Evolutionary conservation across 2,888 invertebrate species (phyloP).

Genomic region (Cyclophora albipunctata): DNA sequence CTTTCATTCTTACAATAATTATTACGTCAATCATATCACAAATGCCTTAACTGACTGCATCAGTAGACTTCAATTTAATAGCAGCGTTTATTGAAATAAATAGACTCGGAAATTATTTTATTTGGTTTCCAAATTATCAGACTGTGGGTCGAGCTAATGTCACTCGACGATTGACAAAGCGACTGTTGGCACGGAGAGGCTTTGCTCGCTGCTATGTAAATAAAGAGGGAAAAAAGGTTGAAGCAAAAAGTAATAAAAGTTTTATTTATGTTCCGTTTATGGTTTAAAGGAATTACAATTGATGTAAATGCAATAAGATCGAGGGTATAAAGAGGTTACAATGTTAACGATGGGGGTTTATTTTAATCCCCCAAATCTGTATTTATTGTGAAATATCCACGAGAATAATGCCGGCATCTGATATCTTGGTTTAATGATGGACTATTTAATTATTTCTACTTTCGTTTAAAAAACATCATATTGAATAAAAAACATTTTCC

Average conservation of each 20-base stretch:
- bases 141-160: conserved; percentile 66
- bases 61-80: conserved; percentile 18
- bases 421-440: too few species aligned
- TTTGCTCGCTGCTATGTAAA: conserved; percentile 63
- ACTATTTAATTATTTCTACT: too few species aligned
- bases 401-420: too few species aligned
- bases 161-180: conserved; percentile 69
- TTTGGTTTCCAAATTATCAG: conserved; percentile 65
- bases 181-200: conserved; percentile 69
- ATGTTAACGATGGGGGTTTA: neutral
- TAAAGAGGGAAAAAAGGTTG: conserved; percentile 55
- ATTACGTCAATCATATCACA: too few species aligned
- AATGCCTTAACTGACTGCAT: too few species aligned
- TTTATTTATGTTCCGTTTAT: conserved; percentile 50
- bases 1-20: too few species aligned
- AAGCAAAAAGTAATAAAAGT: conserved; percentile 52
- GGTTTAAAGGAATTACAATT: conserved; percentile 22
- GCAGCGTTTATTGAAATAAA: conserved; percentile 31
- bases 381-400: too few species aligned
- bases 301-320: neutral
- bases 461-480: too few species aligned
- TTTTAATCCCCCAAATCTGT: too few species aligned
- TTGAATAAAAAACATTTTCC: too few species aligned
- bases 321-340: neutral
- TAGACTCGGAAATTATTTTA: conserved; percentile 49